A percentile compares a stretch with the other conserved stretches of the same genome.
Evolutionary conservation across 2,113 vertebrate species (phyloP).

Genomic region (Otis tarda): DNA sequence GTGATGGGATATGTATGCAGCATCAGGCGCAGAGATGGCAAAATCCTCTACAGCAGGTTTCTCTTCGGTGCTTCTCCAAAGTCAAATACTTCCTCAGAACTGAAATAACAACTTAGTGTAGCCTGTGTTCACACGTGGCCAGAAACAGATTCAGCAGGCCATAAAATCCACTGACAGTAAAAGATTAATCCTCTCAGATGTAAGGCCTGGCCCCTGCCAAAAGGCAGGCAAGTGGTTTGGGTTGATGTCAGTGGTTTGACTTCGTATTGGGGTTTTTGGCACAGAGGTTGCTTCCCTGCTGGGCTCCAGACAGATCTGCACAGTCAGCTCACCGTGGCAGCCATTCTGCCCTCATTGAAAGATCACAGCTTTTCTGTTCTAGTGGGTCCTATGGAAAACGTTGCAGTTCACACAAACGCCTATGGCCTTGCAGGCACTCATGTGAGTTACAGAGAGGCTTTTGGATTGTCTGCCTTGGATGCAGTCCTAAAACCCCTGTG

Average conservation of each 20-base stretch:
- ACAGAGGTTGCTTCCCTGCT: not conserved
- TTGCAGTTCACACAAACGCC: not conserved
- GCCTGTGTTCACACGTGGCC: not conserved
- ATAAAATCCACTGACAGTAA: not conserved
- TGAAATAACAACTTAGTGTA: not conserved
- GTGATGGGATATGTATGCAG: not conserved
- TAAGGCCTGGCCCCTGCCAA: not conserved
- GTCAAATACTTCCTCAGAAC: not conserved
- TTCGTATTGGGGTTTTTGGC: not conserved
- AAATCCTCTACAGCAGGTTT: not conserved
- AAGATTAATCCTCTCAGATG: not conserved
- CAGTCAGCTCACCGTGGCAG: not conserved
- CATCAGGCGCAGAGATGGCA: not conserved
- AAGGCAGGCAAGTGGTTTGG: not conserved
- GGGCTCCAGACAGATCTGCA: not conserved
- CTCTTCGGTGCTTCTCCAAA: not conserved
- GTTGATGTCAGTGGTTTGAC: not conserved
- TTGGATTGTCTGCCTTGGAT: not conserved
- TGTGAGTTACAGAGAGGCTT: not conserved
- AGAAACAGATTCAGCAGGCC: not conserved
- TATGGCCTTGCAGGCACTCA: not conserved
- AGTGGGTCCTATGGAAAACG: not conserved
- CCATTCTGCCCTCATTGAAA: accelerated
- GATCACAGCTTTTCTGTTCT: not conserved
- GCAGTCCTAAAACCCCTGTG: not conserved